phyloP scores from a whole-genome alignment of 1,140 invertebrate species.

The Mya arenaria region DNA sequence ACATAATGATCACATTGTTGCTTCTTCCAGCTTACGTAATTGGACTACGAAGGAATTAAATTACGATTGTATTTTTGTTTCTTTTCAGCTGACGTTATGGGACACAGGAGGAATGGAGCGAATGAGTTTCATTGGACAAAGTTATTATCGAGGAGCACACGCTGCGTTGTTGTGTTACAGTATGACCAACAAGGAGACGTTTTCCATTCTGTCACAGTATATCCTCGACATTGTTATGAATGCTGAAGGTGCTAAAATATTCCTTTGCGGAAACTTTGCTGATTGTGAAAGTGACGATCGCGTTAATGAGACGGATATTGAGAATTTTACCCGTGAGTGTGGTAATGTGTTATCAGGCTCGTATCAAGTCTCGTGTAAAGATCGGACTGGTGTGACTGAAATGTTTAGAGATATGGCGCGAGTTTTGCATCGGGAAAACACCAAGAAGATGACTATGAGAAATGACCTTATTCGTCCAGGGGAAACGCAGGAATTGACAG shows the following conservation, averaged over 20 bases:
- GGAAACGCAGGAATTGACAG: slow-evolving; percentile 66
- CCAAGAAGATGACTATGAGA: slow-evolving; percentile 73
- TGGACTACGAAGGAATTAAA: too few species aligned
- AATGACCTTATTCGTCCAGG: slow-evolving; percentile 73
- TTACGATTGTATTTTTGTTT: too few species aligned
- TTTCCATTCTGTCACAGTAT: slow-evolving; percentile 76
- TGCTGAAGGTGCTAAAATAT: slow-evolving; percentile 77
- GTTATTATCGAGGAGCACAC: slow-evolving; percentile 78
- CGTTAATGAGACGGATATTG: slow-evolving; percentile 94
- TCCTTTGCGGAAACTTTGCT: slow-evolving; percentile 74
- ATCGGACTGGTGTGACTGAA: slow-evolving; percentile 91
- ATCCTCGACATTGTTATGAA: slow-evolving; percentile 79
- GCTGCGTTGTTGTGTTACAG: slow-evolving; percentile 82
- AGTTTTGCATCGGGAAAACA: slow-evolving; percentile 69
- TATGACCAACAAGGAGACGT: slow-evolving; percentile 88
- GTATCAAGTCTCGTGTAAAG: slow-evolving; percentile 96
- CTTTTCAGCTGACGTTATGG: slow-evolving; percentile 77
- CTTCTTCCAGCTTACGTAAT: too few species aligned
- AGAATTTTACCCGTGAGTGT: slow-evolving; percentile 95
- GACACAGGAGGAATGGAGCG: slow-evolving; percentile 79
- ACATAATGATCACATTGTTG: too few species aligned
- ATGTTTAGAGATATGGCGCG: slow-evolving; percentile 94
- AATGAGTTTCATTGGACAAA: slow-evolving; percentile 78
- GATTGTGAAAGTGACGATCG: slow-evolving; percentile 81
- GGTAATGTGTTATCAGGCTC: slow-evolving; percentile 93